phyloP scores from a whole-genome alignment of 2,888 invertebrate genomes.

The Notodonta ziczac region DNA sequence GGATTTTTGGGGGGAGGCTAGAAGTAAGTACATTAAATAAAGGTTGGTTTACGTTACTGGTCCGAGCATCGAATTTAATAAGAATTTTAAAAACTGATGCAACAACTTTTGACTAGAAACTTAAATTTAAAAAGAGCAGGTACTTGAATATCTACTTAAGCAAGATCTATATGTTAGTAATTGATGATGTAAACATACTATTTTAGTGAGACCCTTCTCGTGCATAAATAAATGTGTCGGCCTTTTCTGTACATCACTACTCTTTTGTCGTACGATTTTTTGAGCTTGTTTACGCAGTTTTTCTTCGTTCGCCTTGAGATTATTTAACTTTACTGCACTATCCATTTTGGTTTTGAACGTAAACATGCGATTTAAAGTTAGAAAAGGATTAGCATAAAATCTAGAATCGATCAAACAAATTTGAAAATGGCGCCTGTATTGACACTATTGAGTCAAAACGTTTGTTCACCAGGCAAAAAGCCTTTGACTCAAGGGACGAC shows the following conservation, averaged over 20 bases:
- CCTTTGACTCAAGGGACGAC: too few relatives aligned
- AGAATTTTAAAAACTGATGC: too few relatives aligned
- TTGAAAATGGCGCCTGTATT: conserved; percentile 8
- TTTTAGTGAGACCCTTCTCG: conserved; percentile 81
- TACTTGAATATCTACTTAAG: too few relatives aligned
- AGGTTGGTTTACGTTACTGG: too few relatives aligned
- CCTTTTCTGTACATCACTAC: conserved; percentile 52
- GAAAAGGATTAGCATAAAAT: conserved; percentile 16
- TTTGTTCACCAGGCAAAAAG: too few relatives aligned
- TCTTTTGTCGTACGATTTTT: conserved; percentile 61
- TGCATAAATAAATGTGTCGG: conserved; percentile 84
- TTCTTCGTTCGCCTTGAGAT: conserved; percentile 58
- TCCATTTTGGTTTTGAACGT: conserved; percentile 11
- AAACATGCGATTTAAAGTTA: neutral
- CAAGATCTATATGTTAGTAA: too few relatives aligned
- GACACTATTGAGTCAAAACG: too few relatives aligned
- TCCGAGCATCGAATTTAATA: too few relatives aligned
- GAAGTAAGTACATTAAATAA: conserved; percentile 48
- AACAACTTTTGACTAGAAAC: too few relatives aligned
- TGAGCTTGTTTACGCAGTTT: conserved; percentile 68
- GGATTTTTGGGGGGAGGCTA: conserved; percentile 69
- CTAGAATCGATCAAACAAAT: conserved; percentile 28
- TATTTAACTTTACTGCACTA: conserved; percentile 33
- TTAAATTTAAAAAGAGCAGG: too few relatives aligned
- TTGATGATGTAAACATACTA: conserved; percentile 71